These are phyloP conservation scores for Lingula anatina DNA, from an alignment of 2,888 invertebrate species.

Conservation along the genomic window DNA sequence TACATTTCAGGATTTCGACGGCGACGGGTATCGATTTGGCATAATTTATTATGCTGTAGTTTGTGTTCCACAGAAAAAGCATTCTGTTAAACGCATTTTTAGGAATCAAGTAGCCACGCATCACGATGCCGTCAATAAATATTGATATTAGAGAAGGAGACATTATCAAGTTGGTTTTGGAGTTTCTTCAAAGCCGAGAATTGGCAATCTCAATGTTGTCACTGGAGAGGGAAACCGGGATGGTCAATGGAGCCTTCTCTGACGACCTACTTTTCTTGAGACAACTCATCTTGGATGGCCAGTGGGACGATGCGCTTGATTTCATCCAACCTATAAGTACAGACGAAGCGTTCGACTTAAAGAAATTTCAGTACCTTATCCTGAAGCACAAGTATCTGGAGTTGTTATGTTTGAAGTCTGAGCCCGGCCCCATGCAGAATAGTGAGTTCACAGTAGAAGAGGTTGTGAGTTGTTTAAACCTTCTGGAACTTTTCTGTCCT, in stretches of 20 bases:
- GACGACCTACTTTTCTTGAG: slow-evolving; percentile 91
- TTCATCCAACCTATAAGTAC: slow-evolving; percentile 86
- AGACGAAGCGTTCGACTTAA: slow-evolving; percentile 70
- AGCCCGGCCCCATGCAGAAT: slow-evolving; percentile 59
- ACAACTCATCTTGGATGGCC: slow-evolving; percentile 91
- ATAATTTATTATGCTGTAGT: no score
- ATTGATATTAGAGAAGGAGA: slow-evolving; percentile 50
- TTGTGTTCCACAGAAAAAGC: no score
- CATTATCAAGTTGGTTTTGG: slow-evolving; percentile 58
- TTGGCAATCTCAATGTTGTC: slow-evolving; percentile 84
- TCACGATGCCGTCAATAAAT: slow-evolving; percentile 40
- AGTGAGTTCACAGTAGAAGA: slow-evolving; percentile 91
- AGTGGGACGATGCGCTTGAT: slow-evolving; percentile 96
- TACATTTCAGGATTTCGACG: no score
- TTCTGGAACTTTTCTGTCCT: slow-evolving; percentile 82
- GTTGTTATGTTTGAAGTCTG: slow-evolving; percentile 88
- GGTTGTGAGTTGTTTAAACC: slow-evolving; percentile 84
- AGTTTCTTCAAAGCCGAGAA: slow-evolving; percentile 67
- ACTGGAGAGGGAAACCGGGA: slow-evolving; percentile 89
- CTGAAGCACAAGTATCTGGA: slow-evolving; percentile 91
- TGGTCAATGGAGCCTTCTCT: slow-evolving; percentile 64
- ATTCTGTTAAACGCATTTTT: no score
- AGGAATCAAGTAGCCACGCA: no score
- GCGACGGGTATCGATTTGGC: no score
- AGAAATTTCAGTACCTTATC: slow-evolving; percentile 80